Evolutionary conservation across 2,888 invertebrate species (phyloP).

Genomic region (Aphidius colemani): DNA sequence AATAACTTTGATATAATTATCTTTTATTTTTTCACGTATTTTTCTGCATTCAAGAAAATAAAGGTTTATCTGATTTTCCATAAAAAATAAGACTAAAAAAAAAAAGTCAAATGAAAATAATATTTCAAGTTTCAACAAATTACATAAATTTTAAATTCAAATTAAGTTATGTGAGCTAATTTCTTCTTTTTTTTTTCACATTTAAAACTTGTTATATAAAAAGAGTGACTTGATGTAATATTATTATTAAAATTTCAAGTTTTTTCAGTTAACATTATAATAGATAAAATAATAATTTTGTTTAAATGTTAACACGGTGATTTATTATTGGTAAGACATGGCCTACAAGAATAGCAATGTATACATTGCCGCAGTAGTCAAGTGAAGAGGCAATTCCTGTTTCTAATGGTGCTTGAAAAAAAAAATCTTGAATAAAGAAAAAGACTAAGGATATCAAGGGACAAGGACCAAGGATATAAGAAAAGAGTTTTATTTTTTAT

Average conservation of each 20-base stretch:
- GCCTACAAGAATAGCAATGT: conserved; percentile 25
- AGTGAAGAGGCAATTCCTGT: conserved; percentile 56
- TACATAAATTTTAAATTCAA: too few relatives aligned
- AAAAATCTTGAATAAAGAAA: conserved; percentile 38
- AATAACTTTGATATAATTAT: neutral
- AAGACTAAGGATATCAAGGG: conserved; percentile 46
- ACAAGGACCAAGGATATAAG: conserved; percentile 57
- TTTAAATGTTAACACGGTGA: too few relatives aligned
- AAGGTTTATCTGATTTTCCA: conserved; percentile 7
- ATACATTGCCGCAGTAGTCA: conserved; percentile 34
- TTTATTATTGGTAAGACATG: neutral
- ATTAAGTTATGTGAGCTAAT: too few relatives aligned
- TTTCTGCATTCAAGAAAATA: conserved; percentile 18
- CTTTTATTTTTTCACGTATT: neutral
- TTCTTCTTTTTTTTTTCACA: too few relatives aligned
- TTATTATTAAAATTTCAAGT: too few relatives aligned
- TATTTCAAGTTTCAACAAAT: too few relatives aligned
- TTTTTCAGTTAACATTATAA: too few relatives aligned
- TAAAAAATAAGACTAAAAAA: too few relatives aligned
- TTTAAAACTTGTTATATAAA: too few relatives aligned
- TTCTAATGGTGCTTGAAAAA: conserved; percentile 60
- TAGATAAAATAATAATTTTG: too few relatives aligned
- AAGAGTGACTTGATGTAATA: too few relatives aligned
- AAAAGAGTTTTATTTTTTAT: conserved; percentile 26
- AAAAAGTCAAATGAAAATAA: too few relatives aligned